Base-by-base conservation (phyloP, 2,888 invertebrate species). In the Hypomecis atomaria region DNA sequence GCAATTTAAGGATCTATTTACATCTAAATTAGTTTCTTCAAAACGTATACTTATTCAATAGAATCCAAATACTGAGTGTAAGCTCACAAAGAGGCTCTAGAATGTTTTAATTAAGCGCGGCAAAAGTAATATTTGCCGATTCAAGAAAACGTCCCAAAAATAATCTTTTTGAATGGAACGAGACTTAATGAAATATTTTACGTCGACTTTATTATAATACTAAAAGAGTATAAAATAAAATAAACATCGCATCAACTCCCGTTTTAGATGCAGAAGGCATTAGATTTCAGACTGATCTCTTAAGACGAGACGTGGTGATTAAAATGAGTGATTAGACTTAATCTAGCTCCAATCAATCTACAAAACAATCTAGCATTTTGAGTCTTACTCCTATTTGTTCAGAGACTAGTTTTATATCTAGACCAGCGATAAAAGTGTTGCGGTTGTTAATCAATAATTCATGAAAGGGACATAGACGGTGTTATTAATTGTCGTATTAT, bases 401-500 rank as follows among this genome's bases (percentile, higher is more conserved):
- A 66, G 53, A 42, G 61, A 43, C 36, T 37, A 52, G 8, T 48
- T 58, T 58, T 34, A 48, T 63, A 66, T 65, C 45, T 66, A 60
- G 58, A 13, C 34, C 47, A 23, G 62, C 45, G 56, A 13, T 63
- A 58, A 63, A 67, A 67, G 50, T 62, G 55, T 65, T 60, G 57
- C 42, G 63, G 61, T 65, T 61, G 62, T 50, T 65, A 68, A 75
- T 81, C 77, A 77, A 81, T 81, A 79, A 79, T 80, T 80, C 80
- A 79, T 78, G 78, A 72, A 75, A 72, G 73, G 75, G 74, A 72
- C 73, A 73, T 68, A 68, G 73, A 71, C 69, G 63, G 62, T 69
- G 78, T 75, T 78, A 79, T 81, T 81, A 82, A 82, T 82, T 79
- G 78, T 74, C 72, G 76, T 78, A 80, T 80, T 82, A 82, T 82